Base-by-base conservation (phyloP, 2,113 vertebrate species). In the Oriolus oriolus region DNA sequence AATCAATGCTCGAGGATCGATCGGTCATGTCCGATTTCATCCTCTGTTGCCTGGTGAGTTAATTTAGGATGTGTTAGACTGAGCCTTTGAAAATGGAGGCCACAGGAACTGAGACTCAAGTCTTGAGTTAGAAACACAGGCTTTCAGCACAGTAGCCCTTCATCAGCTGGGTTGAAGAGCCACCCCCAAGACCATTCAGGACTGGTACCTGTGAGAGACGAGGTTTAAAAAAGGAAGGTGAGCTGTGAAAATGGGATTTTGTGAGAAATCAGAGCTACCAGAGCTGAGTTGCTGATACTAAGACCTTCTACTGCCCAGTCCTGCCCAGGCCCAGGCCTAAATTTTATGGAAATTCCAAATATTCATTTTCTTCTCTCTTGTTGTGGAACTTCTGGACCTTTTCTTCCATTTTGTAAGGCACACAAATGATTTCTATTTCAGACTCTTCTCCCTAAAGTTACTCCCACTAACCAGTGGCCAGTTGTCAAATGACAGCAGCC, bases 21-120 rank as follows among this genome's bases (percentile, higher is more conserved):
- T 98, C 93, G 97, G 97, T 97, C 98, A 98, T 78, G 97, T 97
- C 98, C 96, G 84, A 98, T 98, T 98, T 98, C 95, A 98, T 97
- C 96, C 97, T 96, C 95, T 92, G 91, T 63, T 97, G 98, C 97
- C 91, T 94, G 61, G 41, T 60, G 92, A 93, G 96, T 96, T 88
- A 90, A 96, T 97, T 96, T 89, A 39, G 92, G 57, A 94, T 93
- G 76, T 7, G 50, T 70, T 88, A 76, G 84, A 39, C 54, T 9
- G 66, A 90, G 18, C 64, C 84, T 95, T 93, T 85, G 79, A 15
- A 89, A 94, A 87, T 82, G 47, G 93, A 93, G 66, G 87, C 89
- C 56, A 73, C 21, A 39, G 73, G 59, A 65, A 71, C 42, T 1
- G 16, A 54, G 45, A 57, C 78, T 87, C 9, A 3, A 73, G 53